Conservation (phyloP, 2,113 vertebrate species). For the Scopus umbretta region DNA sequence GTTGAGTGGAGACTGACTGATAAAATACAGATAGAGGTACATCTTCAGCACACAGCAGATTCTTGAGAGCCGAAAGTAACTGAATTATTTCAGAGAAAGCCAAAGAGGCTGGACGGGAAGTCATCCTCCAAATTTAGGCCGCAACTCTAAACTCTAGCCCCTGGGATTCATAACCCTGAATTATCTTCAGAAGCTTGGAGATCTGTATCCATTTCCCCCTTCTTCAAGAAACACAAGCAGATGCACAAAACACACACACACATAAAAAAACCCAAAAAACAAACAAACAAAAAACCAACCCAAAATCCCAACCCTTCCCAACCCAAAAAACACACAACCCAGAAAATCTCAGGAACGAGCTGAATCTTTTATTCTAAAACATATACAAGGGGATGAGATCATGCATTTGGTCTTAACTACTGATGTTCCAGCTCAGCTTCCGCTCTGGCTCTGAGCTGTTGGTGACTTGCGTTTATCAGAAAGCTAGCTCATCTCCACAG, state of each 20-base stretch:
- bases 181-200: background rate
- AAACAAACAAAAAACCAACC: no score
- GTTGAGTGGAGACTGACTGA: background rate
- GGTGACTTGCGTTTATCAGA: background rate
- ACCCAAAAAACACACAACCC: background rate
- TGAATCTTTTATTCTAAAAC: background rate
- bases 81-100: background rate
- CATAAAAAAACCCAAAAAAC: background rate
- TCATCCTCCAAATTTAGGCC: background rate
- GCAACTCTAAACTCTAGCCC: background rate
- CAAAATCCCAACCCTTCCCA: fast-evolving
- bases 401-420: background rate
- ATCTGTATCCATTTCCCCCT: background rate
- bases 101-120: background rate
- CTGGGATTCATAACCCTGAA: background rate
- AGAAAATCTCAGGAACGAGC: background rate
- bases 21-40: background rate
- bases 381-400: background rate
- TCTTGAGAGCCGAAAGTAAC: background rate
- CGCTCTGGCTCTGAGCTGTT: background rate
- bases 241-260: background rate
- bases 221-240: background rate
- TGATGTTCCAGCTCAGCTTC: background rate
- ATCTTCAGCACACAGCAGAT: background rate
- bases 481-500: background rate